Evolutionary conservation across 2,113 vertebrate genomes (phyloP).

Genomic region (Marmota flaviventris): DNA sequence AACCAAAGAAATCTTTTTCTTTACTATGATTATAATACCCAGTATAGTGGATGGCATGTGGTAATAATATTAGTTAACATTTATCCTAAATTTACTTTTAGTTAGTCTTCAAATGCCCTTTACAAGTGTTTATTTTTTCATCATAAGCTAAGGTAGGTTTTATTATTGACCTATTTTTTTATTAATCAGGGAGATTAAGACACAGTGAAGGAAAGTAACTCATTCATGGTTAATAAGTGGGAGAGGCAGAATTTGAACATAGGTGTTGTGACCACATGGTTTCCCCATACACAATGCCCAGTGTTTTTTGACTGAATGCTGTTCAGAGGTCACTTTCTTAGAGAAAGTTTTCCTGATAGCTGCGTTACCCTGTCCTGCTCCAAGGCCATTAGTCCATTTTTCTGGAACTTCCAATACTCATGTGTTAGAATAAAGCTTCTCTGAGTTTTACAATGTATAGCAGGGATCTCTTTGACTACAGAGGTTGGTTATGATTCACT

Average conservation of each 20-base stretch:
- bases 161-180: conserved; percentile 51
- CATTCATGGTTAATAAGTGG: not conserved
- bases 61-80: not conserved
- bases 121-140: conserved; percentile 35
- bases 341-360: not conserved
- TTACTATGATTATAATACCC: not conserved
- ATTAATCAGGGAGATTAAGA: conserved; percentile 56
- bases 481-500: conserved; percentile 63
- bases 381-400: not conserved
- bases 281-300: not conserved
- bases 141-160: not conserved
- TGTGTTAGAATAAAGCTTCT: conserved; percentile 22
- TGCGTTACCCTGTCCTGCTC: not conserved
- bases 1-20: not conserved
- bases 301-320: not conserved
- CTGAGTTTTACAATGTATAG: not conserved
- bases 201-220: not conserved
- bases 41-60: not conserved
- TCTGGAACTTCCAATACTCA: not conserved
- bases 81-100: not conserved
- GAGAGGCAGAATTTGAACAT: conserved; percentile 23
- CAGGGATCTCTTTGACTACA: not conserved
- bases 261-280: not conserved
- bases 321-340: not conserved
- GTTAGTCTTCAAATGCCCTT: not conserved